These are phyloP conservation scores for Mactromeris polynyma DNA, from an alignment of 2,888 invertebrate genomes.

Conservation along the genomic window DNA sequence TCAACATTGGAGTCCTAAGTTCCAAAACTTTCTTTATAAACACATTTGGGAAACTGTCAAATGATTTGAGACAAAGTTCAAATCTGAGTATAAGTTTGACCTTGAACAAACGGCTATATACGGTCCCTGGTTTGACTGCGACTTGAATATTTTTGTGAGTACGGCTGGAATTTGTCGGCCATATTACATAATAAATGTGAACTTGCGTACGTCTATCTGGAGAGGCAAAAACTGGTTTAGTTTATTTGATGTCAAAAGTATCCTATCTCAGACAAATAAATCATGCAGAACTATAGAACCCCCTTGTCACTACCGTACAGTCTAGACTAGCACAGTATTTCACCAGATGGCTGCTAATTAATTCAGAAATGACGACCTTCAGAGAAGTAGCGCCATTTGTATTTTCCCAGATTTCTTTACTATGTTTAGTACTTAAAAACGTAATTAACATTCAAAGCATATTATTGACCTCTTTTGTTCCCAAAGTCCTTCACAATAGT, in stretches of 20 bases:
- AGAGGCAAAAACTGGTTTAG: not conserved
- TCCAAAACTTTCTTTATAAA: too few species aligned
- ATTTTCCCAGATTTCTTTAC: not conserved
- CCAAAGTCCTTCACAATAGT: not conserved
- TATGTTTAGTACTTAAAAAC: not conserved
- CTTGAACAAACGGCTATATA: too few species aligned
- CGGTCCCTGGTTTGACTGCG: too few species aligned
- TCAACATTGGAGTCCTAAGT: too few species aligned
- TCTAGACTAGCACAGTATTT: not conserved
- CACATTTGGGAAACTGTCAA: too few species aligned
- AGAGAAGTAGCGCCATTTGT: not conserved
- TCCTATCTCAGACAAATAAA: not conserved
- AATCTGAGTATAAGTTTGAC: too few species aligned
- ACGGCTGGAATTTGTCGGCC: too few species aligned
- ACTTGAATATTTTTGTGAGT: too few species aligned
- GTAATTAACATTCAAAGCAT: slow-evolving; percentile 1
- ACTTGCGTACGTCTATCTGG: not conserved
- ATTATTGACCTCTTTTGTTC: slow-evolving; percentile 15
- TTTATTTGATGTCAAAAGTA: too few species aligned
- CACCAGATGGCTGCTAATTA: not conserved
- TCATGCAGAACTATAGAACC: not conserved
- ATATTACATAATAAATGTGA: too few species aligned
- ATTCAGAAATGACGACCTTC: not conserved
- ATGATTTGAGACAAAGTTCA: too few species aligned
- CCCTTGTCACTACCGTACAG: not conserved